Conservation (phyloP, 2,888 invertebrate species). For the Hypolimnas misippus region DNA sequence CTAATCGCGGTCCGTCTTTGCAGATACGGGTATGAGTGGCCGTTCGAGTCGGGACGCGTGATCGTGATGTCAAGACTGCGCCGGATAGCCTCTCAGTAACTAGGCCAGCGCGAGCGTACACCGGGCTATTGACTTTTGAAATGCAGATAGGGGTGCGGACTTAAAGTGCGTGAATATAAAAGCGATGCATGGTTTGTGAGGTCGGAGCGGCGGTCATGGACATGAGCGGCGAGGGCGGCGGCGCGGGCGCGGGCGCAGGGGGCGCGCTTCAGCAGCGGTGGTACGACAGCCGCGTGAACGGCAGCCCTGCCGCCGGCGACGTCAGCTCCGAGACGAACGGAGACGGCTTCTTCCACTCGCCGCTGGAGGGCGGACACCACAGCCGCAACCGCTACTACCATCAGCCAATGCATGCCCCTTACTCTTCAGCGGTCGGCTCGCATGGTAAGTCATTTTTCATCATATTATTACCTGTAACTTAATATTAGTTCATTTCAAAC, state of each 20-base stretch:
- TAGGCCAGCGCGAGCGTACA: constrained; percentile 58
- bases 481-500: no score
- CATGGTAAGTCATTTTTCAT: constrained; percentile 71
- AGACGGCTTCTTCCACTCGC: constrained; percentile 83
- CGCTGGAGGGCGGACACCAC: constrained; percentile 81
- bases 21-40: constrained; percentile 57
- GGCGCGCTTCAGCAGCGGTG: constrained; percentile 81
- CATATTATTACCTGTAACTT: constrained; percentile 3
- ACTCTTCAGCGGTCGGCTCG: constrained; percentile 80
- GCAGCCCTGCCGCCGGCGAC: constrained; percentile 79
- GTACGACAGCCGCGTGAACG: constrained; percentile 83
- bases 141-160: constrained; percentile 78
- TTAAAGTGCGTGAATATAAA: constrained; percentile 77
- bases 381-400: constrained; percentile 83
- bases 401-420: constrained; percentile 83
- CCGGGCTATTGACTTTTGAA: constrained; percentile 56
- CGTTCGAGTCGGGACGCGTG: constrained; percentile 27
- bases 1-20: constrained; percentile 43
- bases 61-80: constrained; percentile 44
- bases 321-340: constrained; percentile 80
- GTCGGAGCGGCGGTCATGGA: constrained; percentile 76
- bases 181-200: constrained; percentile 84
- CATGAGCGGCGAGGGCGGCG: constrained; percentile 80
- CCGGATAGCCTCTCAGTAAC: constrained; percentile 41
- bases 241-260: constrained; percentile 61